Base-by-base conservation (phyloP, 2,888 invertebrate species). In the Limnephilus rhombicus region DNA sequence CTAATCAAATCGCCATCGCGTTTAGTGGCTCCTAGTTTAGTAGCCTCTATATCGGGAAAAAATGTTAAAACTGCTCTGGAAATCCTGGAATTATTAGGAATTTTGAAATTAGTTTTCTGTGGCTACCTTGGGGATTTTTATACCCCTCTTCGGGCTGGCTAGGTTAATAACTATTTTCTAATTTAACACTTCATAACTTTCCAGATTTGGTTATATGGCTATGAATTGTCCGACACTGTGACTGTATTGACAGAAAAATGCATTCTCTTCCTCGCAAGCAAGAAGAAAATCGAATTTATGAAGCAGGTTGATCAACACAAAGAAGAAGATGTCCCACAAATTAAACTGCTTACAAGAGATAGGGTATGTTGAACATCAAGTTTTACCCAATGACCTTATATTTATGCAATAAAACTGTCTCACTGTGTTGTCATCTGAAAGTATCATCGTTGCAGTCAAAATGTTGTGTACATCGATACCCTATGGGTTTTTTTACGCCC, bases 241-340 rank as follows among this genome's bases (percentile, higher is more conserved):
- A 98, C 99, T 96, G 97, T 99, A 12, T 97, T 99, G 93, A 98
- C 98, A 82, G 98, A 98, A 94, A 97, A 98, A 85, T 97, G 97
- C 81, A 98, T 99, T 93, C 97, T 98, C 94, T 98, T 99, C 94
- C 96, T 99, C 92, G 98, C 99, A 1, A 99, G 99, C 95, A 99
- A 99, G 95, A 99, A 99, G 96, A 99, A 99, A 95, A 99, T 99
- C 93, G 99, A 99, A 94, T 99, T 99, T 95, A 96, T 99, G 90
- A 97, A 98, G 94, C 98, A 98, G 95, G 97, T 99, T 85, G 98
- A 99, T 95, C 98, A 97, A 94, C 97, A 97, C 34, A 98, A 98
- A 95, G 98, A 98, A 94, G 98, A 98, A 94, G 98, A 98, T 94
- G 96, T 99, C 81, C 99, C 99, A 15, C 97, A 98, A 91, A 97